Conservation (phyloP, 2,113 vertebrate species). For the Boleophthalmus pectinirostris region DNA sequence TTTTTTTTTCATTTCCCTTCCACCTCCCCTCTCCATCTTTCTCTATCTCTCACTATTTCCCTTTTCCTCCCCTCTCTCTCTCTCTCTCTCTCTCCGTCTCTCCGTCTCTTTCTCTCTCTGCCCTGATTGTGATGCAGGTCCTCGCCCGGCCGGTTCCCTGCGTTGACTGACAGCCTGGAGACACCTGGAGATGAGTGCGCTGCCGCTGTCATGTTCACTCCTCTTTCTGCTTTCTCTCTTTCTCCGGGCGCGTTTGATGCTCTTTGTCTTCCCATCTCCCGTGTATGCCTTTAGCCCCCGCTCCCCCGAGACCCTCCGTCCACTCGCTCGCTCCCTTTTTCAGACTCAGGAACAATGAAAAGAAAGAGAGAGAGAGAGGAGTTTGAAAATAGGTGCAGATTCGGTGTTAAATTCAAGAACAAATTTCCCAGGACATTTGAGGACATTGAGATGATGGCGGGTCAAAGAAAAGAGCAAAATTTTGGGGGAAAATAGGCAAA, state of each 20-base stretch:
- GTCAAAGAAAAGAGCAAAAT: not conserved
- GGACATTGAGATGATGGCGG: not conserved
- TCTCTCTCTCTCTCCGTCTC: not conserved
- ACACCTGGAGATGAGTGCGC: slow-evolving; percentile 55
- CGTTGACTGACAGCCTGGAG: slow-evolving; percentile 64
- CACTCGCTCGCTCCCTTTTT: slow-evolving; percentile 13
- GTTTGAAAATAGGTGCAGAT: slow-evolving; percentile 2
- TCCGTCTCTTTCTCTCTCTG: not conserved
- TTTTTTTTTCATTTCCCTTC: too few species aligned
- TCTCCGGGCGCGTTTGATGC: slow-evolving; percentile 44
- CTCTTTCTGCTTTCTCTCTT: slow-evolving; percentile 38
- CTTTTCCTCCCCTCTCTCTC: not conserved
- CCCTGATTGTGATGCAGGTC: slow-evolving; percentile 47
- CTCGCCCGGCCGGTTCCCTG: slow-evolving; percentile 35
- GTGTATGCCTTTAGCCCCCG: slow-evolving; percentile 46
- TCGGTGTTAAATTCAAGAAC: not conserved
- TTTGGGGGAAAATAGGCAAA: not conserved
- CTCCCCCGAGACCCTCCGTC: slow-evolving; percentile 50
- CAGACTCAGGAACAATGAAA: slow-evolving; percentile 46
- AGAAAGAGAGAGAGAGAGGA: slow-evolving; percentile 13
- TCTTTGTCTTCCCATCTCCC: slow-evolving; percentile 52
- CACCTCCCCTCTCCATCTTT: not conserved
- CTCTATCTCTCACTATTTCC: not conserved
- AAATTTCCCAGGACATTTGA: slow-evolving; percentile 8
- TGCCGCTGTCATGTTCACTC: slow-evolving; percentile 57